Percentiles rank a stretch among this genome's conserved stretches.
Evolutionary conservation across 23 tunicate species (phyloP).

Genomic region (Botrylloides violaceus): DNA sequence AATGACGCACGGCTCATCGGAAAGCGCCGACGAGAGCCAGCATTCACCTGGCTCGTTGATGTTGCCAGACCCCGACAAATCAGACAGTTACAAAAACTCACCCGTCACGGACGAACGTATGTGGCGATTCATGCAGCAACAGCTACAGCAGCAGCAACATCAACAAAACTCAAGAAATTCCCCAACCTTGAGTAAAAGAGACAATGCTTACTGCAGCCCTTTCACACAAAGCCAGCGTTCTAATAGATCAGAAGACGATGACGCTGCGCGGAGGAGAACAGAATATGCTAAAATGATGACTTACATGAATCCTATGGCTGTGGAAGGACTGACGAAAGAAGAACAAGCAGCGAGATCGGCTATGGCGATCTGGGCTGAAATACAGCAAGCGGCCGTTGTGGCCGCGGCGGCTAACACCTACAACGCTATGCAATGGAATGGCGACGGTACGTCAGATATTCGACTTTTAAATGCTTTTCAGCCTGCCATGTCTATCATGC

Average conservation of each 20-base stretch:
- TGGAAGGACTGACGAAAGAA: conserved; percentile 44
- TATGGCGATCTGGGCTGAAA: conserved; percentile 78
- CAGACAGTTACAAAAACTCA: not conserved
- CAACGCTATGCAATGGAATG: conserved; percentile 7
- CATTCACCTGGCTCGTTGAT: not conserved
- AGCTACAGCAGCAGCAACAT: not conserved
- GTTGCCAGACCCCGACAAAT: conserved; percentile 5
- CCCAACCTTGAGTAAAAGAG: conserved; percentile 8
- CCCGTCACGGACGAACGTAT: conserved; percentile 2
- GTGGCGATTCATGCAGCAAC: not conserved
- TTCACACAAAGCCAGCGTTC: conserved; percentile 6
- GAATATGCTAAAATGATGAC: conserved; percentile 7
- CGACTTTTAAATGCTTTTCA: not conserved
- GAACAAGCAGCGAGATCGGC: conserved; percentile 69
- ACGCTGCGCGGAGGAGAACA: conserved; percentile 14
- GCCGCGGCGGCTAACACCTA: conserved; percentile 46
- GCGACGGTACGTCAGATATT: not conserved
- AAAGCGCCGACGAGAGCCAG: conserved; percentile 41
- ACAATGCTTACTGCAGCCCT: not conserved
- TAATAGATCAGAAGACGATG: conserved; percentile 8
- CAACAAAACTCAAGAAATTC: not conserved
- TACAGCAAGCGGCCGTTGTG: conserved; percentile 68
- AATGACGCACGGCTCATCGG: conserved; percentile 40
- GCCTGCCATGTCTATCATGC: no score
- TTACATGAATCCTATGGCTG: conserved; percentile 32